These are phyloP conservation scores for Drosophila algonquin DNA, from an alignment of 2,888 invertebrate species.

Conservation along the genomic window DNA sequence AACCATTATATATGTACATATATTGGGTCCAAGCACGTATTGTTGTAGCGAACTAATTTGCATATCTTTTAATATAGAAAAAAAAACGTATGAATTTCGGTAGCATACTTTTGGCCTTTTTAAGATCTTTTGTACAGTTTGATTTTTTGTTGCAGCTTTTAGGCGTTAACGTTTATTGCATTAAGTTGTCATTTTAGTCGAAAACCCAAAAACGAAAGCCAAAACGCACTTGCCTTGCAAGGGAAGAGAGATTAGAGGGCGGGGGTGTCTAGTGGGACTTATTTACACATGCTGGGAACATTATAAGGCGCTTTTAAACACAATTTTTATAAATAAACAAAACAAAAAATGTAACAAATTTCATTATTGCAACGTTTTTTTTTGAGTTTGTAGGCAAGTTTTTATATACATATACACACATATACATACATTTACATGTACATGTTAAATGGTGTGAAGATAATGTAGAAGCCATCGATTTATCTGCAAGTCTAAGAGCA, in stretches of 20 bases:
- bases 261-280: conserved; percentile 33
- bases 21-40: too few species aligned
- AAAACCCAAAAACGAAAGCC: conserved; percentile 51
- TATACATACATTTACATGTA: conserved; percentile 25
- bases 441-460: background rate
- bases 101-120: too few species aligned
- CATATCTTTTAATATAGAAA: too few species aligned
- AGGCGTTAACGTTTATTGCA: conserved; percentile 80
- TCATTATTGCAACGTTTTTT: conserved; percentile 80
- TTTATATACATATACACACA: conserved; percentile 29
- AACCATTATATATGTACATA: too few species aligned
- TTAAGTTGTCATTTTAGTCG: conserved; percentile 78
- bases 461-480: too few species aligned
- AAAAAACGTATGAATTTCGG: too few species aligned
- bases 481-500: too few species aligned
- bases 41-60: too few species aligned
- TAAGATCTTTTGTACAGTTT: conserved; percentile 10
- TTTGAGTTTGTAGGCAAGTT: conserved; percentile 78
- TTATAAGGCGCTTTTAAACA: conserved; percentile 74
- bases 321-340: conserved; percentile 79
- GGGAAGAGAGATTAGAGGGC: background rate
- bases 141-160: conserved; percentile 80
- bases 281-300: conserved; percentile 76
- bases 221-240: conserved; percentile 64
- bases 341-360: conserved; percentile 76